A percentile compares a stretch with the other conserved stretches of the same genome.
These are phyloP conservation scores for Carcharodon carcharias DNA, from an alignment of 2,797 vertebrate species.

Conservation along the genomic window DNA sequence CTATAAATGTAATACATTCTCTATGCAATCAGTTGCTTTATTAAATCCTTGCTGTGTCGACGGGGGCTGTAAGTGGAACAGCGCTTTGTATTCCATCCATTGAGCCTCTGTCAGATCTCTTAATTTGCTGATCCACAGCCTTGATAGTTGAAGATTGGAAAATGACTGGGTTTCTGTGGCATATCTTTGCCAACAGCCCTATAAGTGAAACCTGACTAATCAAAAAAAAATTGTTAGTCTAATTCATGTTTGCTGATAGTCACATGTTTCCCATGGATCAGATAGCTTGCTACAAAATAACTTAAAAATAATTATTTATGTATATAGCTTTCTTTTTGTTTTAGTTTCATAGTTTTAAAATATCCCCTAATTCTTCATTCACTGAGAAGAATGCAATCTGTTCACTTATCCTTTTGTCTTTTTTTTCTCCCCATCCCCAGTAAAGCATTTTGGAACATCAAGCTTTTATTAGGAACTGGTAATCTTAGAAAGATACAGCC, in stretches of 20 bases:
- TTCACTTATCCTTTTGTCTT: too few relatives aligned
- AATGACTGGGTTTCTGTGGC: background rate
- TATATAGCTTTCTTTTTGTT: background rate
- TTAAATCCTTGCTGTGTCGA: background rate
- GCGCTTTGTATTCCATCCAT: background rate
- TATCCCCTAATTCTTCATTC: too few relatives aligned
- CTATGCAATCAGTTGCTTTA: background rate
- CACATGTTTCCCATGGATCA: background rate
- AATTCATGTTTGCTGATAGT: background rate
- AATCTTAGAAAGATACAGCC: too few relatives aligned
- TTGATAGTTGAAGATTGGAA: background rate
- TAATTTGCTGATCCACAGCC: background rate
- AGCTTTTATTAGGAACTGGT: too few relatives aligned
- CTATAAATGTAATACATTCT: background rate
- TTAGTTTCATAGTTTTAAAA: background rate
- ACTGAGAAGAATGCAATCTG: too few relatives aligned
- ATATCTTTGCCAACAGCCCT: background rate
- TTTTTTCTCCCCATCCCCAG: too few relatives aligned
- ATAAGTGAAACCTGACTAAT: background rate
- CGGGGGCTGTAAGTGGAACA: background rate
- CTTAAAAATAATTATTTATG: background rate
- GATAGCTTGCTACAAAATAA: background rate
- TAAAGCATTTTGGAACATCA: too few relatives aligned
- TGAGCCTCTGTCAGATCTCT: background rate
- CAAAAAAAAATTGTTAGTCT: background rate